Conservation (phyloP, 1,140 invertebrate genomes). For the Drosophila quadrilineata region DNA sequence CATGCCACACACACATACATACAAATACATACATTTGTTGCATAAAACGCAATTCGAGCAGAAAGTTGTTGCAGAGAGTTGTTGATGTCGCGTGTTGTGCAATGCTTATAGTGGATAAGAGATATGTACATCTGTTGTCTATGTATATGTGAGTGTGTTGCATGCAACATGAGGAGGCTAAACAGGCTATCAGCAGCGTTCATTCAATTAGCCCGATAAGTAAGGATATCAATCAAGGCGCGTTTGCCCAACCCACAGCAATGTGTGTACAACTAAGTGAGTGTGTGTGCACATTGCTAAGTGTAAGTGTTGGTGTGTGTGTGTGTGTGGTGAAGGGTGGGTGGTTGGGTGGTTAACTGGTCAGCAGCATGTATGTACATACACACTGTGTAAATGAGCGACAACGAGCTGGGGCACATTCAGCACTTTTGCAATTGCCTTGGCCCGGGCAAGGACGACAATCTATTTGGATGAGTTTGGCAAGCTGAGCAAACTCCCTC, state of each 20-base stretch:
- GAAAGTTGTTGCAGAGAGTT: too few relatives aligned
- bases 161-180: background rate
- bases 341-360: too few relatives aligned
- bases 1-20: too few relatives aligned
- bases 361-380: conserved; percentile 4
- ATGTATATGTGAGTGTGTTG: background rate
- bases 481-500: conserved; percentile 2
- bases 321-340: background rate
- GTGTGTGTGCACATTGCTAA: too few relatives aligned
- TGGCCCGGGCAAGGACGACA: conserved; percentile 10
- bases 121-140: background rate
- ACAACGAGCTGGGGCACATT: conserved; percentile 27
- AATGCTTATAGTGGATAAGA: too few relatives aligned
- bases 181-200: conserved; percentile 26
- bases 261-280: conserved; percentile 11
- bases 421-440: conserved; percentile 58
- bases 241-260: background rate
- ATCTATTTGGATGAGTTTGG: conserved; percentile 41
- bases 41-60: too few relatives aligned
- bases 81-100: background rate
- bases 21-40: too few relatives aligned
- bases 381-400: conserved; percentile 15
- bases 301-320: background rate
- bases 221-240: conserved; percentile 66
- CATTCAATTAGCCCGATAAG: conserved; percentile 69